Percentiles rank a stretch among this genome's conserved stretches.
phyloP scores from a whole-genome alignment of 2,888 invertebrate species.

The Plagiodera versicolora region DNA sequence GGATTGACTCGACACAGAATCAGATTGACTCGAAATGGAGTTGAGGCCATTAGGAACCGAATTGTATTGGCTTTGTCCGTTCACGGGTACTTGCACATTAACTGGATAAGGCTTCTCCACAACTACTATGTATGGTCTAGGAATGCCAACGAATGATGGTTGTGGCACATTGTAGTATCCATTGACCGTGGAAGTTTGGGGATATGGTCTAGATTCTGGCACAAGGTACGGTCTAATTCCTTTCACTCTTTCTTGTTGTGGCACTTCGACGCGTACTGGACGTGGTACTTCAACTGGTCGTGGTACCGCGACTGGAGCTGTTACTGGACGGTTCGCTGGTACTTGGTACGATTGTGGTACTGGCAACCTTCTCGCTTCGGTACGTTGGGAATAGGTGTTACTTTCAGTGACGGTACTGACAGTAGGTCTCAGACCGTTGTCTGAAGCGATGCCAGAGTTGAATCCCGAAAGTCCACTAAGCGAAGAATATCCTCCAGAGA shows the following conservation, averaged over 20 bases:
- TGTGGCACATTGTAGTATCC: slow-evolving; percentile 45
- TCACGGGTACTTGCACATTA: slow-evolving; percentile 42
- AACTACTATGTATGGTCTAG: slow-evolving; percentile 46
- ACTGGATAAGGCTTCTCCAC: slow-evolving; percentile 46
- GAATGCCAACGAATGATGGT: slow-evolving; percentile 45
- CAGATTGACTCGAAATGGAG: slow-evolving; percentile 43
- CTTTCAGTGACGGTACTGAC: slow-evolving; percentile 32
- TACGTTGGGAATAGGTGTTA: slow-evolving; percentile 43
- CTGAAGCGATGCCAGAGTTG: not conserved
- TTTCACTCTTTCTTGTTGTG: slow-evolving; percentile 44
- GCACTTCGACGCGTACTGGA: slow-evolving; percentile 45
- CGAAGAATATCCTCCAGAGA: not conserved
- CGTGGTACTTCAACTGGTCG: slow-evolving; percentile 45
- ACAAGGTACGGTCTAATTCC: slow-evolving; percentile 44
- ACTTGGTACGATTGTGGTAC: slow-evolving; percentile 46
- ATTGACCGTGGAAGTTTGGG: slow-evolving; percentile 43
- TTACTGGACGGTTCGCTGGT: slow-evolving; percentile 40
- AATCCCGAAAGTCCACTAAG: not conserved
- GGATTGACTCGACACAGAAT: slow-evolving; percentile 20
- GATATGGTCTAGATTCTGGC: slow-evolving; percentile 41
- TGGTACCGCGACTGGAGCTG: slow-evolving; percentile 45
- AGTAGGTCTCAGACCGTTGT: not conserved
- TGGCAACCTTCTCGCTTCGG: slow-evolving; percentile 39
- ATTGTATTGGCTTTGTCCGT: slow-evolving; percentile 41
- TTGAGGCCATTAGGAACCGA: too few relatives aligned